Evolutionary conservation across 2,888 invertebrate genomes (phyloP).

Genomic region (Lepidonotus clava): DNA sequence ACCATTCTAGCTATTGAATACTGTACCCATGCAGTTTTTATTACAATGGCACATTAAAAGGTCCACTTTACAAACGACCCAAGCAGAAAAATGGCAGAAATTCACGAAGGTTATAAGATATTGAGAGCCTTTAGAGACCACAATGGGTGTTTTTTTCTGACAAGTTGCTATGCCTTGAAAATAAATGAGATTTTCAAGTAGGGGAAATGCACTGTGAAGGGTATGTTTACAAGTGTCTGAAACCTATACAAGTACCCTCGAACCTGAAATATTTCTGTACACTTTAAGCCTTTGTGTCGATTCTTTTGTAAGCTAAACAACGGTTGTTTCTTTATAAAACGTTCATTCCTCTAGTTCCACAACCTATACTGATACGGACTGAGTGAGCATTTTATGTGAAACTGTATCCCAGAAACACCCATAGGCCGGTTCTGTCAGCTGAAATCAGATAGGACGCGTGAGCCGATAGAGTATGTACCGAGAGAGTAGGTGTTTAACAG

Average conservation of each 20-base stretch:
- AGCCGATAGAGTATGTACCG: not conserved
- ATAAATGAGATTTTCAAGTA: not conserved
- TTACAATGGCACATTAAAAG: too few species aligned
- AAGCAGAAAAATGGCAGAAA: too few species aligned
- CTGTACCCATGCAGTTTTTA: too few species aligned
- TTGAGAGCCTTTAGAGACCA: too few species aligned
- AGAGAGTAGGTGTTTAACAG: conserved; percentile 3
- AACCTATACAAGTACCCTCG: not conserved
- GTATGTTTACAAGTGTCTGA: not conserved
- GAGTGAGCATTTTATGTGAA: conserved; percentile 25
- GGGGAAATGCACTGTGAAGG: not conserved
- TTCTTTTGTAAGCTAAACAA: too few species aligned
- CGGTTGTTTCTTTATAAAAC: too few species aligned
- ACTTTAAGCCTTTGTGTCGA: not conserved
- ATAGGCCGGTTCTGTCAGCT: not conserved
- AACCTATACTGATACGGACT: too few species aligned
- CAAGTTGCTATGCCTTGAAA: not conserved
- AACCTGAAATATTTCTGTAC: not conserved
- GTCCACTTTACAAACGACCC: too few species aligned
- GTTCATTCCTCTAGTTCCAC: too few species aligned
- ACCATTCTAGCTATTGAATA: too few species aligned
- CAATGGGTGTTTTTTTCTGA: too few species aligned
- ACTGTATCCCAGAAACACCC: not conserved
- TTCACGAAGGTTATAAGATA: too few species aligned
- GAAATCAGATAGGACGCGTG: not conserved